Evolutionary conservation across 2,113 vertebrate genomes (phyloP).

Genomic region (Malaclemys terrapin): DNA sequence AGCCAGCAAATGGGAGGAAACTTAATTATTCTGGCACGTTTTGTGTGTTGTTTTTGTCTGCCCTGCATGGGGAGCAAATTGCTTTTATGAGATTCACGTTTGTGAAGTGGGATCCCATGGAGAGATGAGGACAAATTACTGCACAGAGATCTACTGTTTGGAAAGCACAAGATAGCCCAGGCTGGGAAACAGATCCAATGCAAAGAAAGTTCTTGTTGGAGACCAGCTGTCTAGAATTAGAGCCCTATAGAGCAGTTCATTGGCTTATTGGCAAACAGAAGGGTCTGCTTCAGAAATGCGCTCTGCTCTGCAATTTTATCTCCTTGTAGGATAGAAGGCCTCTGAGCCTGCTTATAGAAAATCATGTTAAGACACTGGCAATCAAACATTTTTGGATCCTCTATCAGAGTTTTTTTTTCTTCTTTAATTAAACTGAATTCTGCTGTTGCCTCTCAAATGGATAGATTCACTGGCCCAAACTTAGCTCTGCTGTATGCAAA

Average conservation of each 20-base stretch:
- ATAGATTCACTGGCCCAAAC: neutral
- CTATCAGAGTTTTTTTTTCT: neutral
- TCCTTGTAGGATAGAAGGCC: neutral
- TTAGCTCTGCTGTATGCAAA: neutral
- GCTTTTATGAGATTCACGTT: conserved; percentile 65
- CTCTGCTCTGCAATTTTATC: neutral
- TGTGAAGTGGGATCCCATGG: conserved; percentile 50
- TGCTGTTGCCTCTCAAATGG: neutral
- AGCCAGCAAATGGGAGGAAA: conserved; percentile 26
- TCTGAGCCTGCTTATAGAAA: neutral
- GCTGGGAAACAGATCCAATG: neutral
- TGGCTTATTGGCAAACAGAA: neutral
- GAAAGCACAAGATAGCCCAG: neutral
- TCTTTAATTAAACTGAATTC: neutral
- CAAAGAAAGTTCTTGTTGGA: neutral
- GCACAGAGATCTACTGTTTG: neutral
- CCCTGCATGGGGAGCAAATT: conserved; percentile 57
- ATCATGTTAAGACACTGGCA: neutral
- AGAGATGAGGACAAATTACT: conserved; percentile 22
- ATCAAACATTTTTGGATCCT: neutral
- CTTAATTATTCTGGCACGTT: conserved; percentile 55
- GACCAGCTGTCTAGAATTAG: neutral
- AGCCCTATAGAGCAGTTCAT: neutral
- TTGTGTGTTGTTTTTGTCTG: conserved; percentile 54
- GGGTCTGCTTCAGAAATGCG: neutral